phyloP scores from a whole-genome alignment of 2,888 invertebrate species.

The Hipparchia semele region DNA sequence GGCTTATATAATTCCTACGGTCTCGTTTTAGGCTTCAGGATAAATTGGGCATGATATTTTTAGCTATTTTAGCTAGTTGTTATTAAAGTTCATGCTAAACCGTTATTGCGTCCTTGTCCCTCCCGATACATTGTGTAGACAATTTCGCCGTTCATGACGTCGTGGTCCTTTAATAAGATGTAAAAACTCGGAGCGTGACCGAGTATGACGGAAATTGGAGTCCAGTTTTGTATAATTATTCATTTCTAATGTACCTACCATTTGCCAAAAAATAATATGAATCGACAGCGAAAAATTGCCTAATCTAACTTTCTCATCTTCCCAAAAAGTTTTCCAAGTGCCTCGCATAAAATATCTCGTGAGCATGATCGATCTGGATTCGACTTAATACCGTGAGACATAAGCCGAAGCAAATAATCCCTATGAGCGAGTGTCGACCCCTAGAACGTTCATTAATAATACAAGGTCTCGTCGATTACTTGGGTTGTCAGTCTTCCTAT shows the following conservation, averaged over 20 bases:
- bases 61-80: no score
- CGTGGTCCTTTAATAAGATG: no score
- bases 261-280: background rate
- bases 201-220: no score
- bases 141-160: no score
- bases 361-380: slow-evolving; percentile 3
- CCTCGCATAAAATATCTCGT: background rate
- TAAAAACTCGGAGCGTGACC: no score
- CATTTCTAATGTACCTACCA: background rate
- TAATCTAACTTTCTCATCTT: slow-evolving; percentile 2
- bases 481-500: slow-evolving; percentile 1
- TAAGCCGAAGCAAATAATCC: slow-evolving; percentile 12
- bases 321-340: background rate
- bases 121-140: no score
- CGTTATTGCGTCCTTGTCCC: no score
- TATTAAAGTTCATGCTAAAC: no score
- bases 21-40: no score
- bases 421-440: slow-evolving; percentile 5
- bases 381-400: slow-evolving; percentile 4
- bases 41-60: no score
- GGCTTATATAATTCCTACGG: no score
- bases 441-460: slow-evolving; percentile 10
- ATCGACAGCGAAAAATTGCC: background rate
- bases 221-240: background rate
- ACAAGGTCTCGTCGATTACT: slow-evolving; percentile 12